phyloP scores from a whole-genome alignment of 2,888 invertebrate genomes.

The Hydriomena furcata region DNA sequence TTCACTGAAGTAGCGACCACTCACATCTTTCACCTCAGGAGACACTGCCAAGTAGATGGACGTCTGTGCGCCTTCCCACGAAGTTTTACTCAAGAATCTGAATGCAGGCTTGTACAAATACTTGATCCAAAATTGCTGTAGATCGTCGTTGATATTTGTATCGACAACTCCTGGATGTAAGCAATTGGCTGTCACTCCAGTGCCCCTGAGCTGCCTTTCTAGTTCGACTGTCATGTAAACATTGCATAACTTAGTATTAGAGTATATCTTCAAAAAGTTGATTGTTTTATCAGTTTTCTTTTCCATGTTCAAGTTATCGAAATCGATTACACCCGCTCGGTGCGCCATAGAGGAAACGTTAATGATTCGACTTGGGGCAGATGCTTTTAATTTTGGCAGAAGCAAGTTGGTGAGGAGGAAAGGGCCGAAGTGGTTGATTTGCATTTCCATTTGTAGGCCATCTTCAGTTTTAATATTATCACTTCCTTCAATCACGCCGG shows the following conservation, averaged over 20 bases:
- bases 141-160: conserved; percentile 68
- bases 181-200: conserved; percentile 89
- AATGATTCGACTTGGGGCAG: conserved; percentile 70
- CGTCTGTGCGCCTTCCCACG: conserved; percentile 75
- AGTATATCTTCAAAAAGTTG: conserved; percentile 35
- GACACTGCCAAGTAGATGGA: conserved; percentile 80
- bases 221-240: conserved; percentile 86
- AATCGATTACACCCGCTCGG: conserved; percentile 48
- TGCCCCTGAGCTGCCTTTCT: conserved; percentile 85
- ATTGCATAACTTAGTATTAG: conserved; percentile 88
- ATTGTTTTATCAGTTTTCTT: conserved; percentile 41
- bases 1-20: conserved; percentile 86
- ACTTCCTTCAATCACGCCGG: conserved; percentile 66
- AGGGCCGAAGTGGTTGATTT: conserved; percentile 84
- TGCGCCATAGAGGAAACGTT: conserved; percentile 63
- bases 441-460: conserved; percentile 84
- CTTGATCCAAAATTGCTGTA: conserved; percentile 42
- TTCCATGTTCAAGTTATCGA: conserved; percentile 53
- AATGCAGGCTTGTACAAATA: conserved; percentile 60
- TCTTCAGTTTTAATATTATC: conserved; percentile 80
- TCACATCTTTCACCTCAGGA: conserved; percentile 79
- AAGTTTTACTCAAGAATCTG: conserved; percentile 63
- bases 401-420: conserved; percentile 87
- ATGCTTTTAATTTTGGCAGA: conserved; percentile 65
- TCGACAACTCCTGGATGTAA: conserved; percentile 90